phyloP scores from a whole-genome alignment of 2,797 vertebrate genomes.

The Mormyrops boulengeri region DNA sequence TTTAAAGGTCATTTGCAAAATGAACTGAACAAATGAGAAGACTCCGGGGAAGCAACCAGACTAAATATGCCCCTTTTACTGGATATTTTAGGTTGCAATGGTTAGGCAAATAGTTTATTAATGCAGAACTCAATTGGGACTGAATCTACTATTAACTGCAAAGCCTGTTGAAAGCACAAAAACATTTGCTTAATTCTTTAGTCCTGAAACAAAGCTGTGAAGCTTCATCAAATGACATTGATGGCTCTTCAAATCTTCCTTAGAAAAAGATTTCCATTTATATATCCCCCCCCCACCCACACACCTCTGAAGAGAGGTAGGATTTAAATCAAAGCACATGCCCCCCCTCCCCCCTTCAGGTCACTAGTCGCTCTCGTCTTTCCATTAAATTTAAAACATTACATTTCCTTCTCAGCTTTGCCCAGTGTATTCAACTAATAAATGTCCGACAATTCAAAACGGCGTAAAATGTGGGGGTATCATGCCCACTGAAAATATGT shows the following conservation, averaged over 20 bases:
- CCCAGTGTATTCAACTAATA: background rate
- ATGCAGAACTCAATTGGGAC: background rate
- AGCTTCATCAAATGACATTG: background rate
- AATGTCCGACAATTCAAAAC: background rate
- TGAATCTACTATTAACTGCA: background rate
- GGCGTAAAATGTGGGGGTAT: background rate
- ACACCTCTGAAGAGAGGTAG: background rate
- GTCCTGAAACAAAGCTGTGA: background rate
- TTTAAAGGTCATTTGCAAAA: background rate
- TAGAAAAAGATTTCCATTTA: background rate
- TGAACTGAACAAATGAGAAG: background rate
- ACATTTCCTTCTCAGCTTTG: background rate
- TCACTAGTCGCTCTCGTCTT: background rate
- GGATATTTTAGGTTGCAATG: background rate
- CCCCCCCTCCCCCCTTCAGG: background rate
- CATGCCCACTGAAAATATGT: background rate
- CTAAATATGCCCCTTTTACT: background rate
- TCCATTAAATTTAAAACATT: background rate
- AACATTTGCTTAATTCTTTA: background rate
- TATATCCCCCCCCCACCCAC: background rate
- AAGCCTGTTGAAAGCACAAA: background rate
- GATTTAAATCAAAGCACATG: background rate
- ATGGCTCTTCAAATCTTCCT: background rate
- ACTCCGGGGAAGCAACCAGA: background rate
- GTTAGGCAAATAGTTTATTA: background rate